Conservation (phyloP, 2,797 vertebrate genomes). For the Lutjanus campechanus region DNA sequence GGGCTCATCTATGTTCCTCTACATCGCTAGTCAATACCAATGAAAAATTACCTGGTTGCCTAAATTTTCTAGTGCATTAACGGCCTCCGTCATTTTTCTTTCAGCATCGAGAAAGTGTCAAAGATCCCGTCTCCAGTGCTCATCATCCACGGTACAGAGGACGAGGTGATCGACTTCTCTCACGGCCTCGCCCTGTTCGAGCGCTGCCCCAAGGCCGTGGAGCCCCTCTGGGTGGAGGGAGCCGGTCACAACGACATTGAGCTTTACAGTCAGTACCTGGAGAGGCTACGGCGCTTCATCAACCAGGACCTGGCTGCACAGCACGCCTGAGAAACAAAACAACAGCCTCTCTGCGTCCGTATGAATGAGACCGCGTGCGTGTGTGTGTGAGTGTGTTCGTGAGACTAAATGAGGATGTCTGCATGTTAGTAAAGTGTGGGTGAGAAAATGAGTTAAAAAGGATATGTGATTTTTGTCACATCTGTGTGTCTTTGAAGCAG, state of each 20-base stretch:
- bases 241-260: slow-evolving; percentile 99
- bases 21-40: not conserved
- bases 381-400: slow-evolving; percentile 9
- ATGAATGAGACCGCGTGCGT: slow-evolving; percentile 49
- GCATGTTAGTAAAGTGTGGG: slow-evolving; percentile 58
- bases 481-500: slow-evolving; percentile 79
- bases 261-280: slow-evolving; percentile 99
- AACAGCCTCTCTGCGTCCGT: slow-evolving; percentile 62
- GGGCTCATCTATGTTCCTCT: too few species aligned
- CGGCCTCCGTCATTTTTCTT: slow-evolving; percentile 2
- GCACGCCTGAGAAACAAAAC: slow-evolving; percentile 85
- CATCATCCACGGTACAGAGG: slow-evolving; percentile 98
- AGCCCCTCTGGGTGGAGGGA: slow-evolving; percentile 98
- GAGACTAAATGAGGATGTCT: slow-evolving; percentile 15
- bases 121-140: slow-evolving; percentile 98
- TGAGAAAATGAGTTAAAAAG: slow-evolving; percentile 46
- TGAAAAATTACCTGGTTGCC: not conserved
- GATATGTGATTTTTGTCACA: slow-evolving; percentile 61
- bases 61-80: slow-evolving; percentile 4
- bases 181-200: slow-evolving; percentile 96
- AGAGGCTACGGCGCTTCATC: slow-evolving; percentile 97
- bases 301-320: slow-evolving; percentile 94
- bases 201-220: slow-evolving; percentile 97
- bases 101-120: slow-evolving; percentile 98
- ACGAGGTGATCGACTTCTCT: slow-evolving; percentile 99